Evolutionary conservation across 2,113 vertebrate species (phyloP).

Genomic region (Mungos mungo): DNA sequence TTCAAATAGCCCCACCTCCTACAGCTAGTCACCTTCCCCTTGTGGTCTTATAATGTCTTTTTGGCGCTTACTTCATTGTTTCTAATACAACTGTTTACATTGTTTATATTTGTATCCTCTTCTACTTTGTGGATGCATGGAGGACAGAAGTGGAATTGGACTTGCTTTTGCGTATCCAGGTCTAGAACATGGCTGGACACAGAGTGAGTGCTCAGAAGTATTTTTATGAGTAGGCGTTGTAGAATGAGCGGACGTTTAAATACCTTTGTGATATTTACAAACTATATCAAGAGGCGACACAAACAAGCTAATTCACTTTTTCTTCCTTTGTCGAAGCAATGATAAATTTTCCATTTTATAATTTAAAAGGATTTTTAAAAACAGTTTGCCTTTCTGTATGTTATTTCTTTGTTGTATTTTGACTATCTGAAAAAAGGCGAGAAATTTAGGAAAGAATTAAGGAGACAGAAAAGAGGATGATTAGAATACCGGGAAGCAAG

Average conservation of each 20-base stretch:
- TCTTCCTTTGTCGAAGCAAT: not conserved
- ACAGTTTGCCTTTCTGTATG: not conserved
- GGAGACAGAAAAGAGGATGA: not conserved
- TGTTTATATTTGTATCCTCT: not conserved
- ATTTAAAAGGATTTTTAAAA: not conserved
- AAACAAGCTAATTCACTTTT: not conserved
- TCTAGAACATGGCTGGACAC: not conserved
- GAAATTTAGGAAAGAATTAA: not conserved
- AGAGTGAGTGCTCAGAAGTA: not conserved
- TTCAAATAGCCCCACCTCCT: not conserved
- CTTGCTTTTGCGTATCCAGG: not conserved
- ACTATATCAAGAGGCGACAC: not conserved
- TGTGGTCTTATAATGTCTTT: not conserved
- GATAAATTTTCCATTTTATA: not conserved
- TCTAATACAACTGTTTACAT: not conserved
- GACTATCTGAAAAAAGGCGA: not conserved
- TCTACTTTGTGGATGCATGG: not conserved
- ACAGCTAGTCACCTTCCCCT: not conserved
- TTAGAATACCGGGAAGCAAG: not conserved
- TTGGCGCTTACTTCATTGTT: not conserved
- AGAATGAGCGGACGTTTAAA: not conserved
- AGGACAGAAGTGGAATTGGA: not conserved
- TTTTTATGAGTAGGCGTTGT: not conserved
- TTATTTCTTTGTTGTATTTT: not conserved
- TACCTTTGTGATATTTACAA: not conserved